Evolutionary conservation across 2,797 vertebrate genomes (phyloP).

Genomic region (Acestrorhynchus altus): DNA sequence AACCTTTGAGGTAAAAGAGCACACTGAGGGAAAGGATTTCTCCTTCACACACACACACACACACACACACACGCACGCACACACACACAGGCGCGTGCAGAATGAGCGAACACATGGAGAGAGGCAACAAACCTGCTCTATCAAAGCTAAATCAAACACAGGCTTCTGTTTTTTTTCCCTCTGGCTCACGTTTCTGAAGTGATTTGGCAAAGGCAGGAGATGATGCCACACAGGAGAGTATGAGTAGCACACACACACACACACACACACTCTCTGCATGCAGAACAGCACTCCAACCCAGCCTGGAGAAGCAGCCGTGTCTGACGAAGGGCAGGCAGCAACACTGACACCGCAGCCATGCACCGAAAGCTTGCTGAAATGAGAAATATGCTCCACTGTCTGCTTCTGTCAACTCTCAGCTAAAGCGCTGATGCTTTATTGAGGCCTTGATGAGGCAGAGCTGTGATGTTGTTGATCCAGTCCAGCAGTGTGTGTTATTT

Average conservation of each 20-base stretch:
- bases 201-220: constrained; percentile 42
- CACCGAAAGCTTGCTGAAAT: constrained; percentile 29
- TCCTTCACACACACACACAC: not conserved
- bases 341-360: constrained; percentile 25
- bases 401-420: constrained; percentile 26
- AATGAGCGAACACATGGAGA: constrained; percentile 13
- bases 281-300: constrained; percentile 34
- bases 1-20: not conserved
- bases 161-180: not conserved
- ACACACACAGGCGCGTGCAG: not conserved
- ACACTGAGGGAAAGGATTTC: not conserved
- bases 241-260: constrained; percentile 30
- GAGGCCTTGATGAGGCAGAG: not conserved
- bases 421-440: constrained; percentile 27
- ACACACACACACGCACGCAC: constrained; percentile 10
- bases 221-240: constrained; percentile 41
- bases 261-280: constrained; percentile 34
- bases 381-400: constrained; percentile 31
- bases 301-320: constrained; percentile 34
- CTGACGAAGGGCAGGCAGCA: constrained; percentile 43
- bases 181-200: constrained; percentile 34
- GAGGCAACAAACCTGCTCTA: constrained; percentile 44
- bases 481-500: constrained; percentile 2
- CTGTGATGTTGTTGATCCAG: not conserved
- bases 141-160: constrained; percentile 50